These are phyloP conservation scores for Dysdera silvatica DNA, from an alignment of 1,140 invertebrate genomes.

Conservation along the genomic window DNA sequence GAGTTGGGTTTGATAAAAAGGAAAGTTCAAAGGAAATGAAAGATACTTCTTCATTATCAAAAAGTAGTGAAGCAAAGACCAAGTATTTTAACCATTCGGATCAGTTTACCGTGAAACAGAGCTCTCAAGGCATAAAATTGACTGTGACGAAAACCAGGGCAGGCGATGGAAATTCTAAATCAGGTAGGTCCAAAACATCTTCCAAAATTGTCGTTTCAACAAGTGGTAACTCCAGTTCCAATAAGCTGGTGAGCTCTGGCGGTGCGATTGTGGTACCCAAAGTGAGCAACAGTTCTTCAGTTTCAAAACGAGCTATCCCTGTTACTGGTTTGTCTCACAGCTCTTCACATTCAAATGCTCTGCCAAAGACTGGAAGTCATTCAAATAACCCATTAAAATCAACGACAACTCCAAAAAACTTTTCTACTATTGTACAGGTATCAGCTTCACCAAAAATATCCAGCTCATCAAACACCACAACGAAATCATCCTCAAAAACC, in stretches of 20 bases:
- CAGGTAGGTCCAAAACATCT: constrained; percentile 25
- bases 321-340: constrained; percentile 3
- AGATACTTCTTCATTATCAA: constrained; percentile 12
- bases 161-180: constrained; percentile 24
- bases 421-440: constrained; percentile 12
- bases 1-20: constrained; percentile 11
- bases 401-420: constrained; percentile 14
- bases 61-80: constrained; percentile 27
- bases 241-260: constrained; percentile 9
- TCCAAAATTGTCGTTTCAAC: constrained; percentile 16
- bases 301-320: constrained; percentile 7
- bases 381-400: constrained; percentile 3
- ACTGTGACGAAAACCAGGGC: constrained; percentile 34
- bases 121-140: constrained; percentile 31
- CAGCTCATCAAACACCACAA: constrained; percentile 15
- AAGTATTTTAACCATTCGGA: constrained; percentile 33
- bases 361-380: neutral
- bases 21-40: constrained; percentile 25
- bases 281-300: constrained; percentile 12
- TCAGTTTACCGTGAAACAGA: constrained; percentile 35
- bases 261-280: constrained; percentile 11
- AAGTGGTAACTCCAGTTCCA: constrained; percentile 14
- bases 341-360: constrained; percentile 1
- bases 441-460: constrained; percentile 14
- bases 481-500: constrained; percentile 18